Conservation (phyloP, 2,113 vertebrate species). For the Pterophyllum scalare region DNA sequence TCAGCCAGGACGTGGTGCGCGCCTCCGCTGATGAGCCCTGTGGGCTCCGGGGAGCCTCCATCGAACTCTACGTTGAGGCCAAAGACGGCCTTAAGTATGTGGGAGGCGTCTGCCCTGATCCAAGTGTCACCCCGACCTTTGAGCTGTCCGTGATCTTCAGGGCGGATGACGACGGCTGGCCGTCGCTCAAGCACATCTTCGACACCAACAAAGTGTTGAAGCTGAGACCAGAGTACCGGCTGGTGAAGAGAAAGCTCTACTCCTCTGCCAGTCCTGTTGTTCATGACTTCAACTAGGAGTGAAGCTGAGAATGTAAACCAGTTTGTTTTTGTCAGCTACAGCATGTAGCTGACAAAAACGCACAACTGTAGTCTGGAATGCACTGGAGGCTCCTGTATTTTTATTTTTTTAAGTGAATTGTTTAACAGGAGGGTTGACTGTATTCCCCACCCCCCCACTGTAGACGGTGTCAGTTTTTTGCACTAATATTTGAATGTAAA, state of each 20-base stretch:
- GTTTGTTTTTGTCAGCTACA: not conserved
- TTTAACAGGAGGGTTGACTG: not conserved
- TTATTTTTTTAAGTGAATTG: not conserved
- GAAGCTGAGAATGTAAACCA: not conserved
- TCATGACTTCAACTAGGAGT: conserved; percentile 65
- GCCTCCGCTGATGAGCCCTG: conserved; percentile 79
- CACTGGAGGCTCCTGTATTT: not conserved
- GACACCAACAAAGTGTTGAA: conserved; percentile 70
- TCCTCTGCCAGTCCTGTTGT: conserved; percentile 81
- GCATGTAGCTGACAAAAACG: too few species aligned
- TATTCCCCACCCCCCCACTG: not conserved
- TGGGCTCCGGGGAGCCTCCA: conserved; percentile 79
- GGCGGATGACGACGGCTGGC: conserved; percentile 69
- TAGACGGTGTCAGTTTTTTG: conserved; percentile 33
- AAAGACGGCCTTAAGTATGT: conserved; percentile 58
- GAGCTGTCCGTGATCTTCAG: conserved; percentile 80
- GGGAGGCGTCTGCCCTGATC: conserved; percentile 68
- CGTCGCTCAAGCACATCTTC: conserved; percentile 73
- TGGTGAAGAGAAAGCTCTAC: conserved; percentile 85
- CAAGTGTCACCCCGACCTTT: conserved; percentile 78
- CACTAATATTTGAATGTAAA: conserved; percentile 27
- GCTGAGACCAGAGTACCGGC: conserved; percentile 78
- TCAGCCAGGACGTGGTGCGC: conserved; percentile 72
- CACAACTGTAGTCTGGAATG: not conserved
- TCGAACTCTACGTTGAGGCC: conserved; percentile 72